Conservation (phyloP, 2,888 invertebrate species). For the Drepana falcataria region DNA sequence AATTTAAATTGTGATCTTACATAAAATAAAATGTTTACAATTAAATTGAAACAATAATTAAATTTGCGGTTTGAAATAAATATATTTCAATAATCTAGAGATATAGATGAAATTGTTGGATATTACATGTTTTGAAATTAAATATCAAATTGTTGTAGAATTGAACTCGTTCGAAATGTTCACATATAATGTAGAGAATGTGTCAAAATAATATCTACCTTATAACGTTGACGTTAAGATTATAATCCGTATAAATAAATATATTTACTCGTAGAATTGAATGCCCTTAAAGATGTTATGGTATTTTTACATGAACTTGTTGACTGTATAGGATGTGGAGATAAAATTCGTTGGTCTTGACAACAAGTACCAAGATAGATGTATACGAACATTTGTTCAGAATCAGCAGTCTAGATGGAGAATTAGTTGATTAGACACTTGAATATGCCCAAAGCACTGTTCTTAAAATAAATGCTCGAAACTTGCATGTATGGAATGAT, state of each 20-base stretch:
- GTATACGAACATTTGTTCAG: background rate
- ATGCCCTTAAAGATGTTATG: background rate
- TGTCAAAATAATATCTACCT: background rate
- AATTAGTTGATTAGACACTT: no score
- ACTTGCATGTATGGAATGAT: no score
- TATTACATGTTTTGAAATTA: constrained; percentile 48
- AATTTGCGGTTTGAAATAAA: constrained; percentile 25
- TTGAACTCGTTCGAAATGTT: background rate
- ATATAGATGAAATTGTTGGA: constrained; percentile 53
- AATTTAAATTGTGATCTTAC: background rate
- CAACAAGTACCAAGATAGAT: background rate
- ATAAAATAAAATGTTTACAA: background rate
- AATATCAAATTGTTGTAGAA: constrained; percentile 53
- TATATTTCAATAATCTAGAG: constrained; percentile 31
- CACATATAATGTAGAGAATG: background rate
- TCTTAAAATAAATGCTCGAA: no score
- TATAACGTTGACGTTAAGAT: background rate
- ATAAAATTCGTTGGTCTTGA: background rate
- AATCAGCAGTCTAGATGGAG: background rate
- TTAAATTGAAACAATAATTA: constrained; percentile 2
- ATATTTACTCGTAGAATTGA: background rate
- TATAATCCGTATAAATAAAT: background rate
- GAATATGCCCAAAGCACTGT: no score
- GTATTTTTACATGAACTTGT: background rate
- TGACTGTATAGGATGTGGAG: background rate